Base-by-base conservation (phyloP, 2,113 vertebrate genomes). In the Bubalus kerabau region DNA sequence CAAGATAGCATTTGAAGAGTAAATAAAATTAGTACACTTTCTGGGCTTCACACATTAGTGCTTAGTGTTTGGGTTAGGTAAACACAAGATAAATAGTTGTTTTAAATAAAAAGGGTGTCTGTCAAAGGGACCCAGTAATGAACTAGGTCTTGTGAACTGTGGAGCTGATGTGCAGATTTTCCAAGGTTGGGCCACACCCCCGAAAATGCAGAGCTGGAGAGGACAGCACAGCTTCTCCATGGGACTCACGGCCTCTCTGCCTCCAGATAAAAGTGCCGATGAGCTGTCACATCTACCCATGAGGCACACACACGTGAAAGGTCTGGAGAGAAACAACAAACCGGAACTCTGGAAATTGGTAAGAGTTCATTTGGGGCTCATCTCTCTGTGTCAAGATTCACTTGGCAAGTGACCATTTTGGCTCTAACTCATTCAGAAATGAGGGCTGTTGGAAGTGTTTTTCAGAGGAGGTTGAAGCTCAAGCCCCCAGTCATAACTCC, bases 171-270 rank as follows among this genome's bases (percentile, higher is more conserved):
- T 8, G 23, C 6, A 7, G 21, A 6, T 32, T 56, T 83, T 60
- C 32, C 64, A 78, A 14, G 48, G 2, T 12, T 19, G 13, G 40
- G 40, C 46, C 7, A 71, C 67, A 71, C 24, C 48, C 54, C 30
- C 4, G 21, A 54, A 16, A 13, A 21, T 28, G 23, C 64, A 59
- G 1, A 14, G n/a, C 23, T 10, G 7, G 57, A 23, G 17, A 6
- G 21, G 13, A 11, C 0, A n/a, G 2, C 2, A 0, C 32, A 3
- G 2, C n/a, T 56, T 89, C 1, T 36, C 28, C n/a, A 10, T 11
- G 7, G 10, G n/a, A 17, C 23, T 80, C 32, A 2, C 0, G 2
- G 7, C 82, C 2, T 26, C 24, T 52, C 21, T 74, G 30, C 16
- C 74, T 43, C 11, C 36, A 16, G 62, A 19, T 11, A 5, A 26